These are phyloP conservation scores for Cheilinus undulatus DNA, from an alignment of 2,113 vertebrate genomes.

Conservation along the genomic window DNA sequence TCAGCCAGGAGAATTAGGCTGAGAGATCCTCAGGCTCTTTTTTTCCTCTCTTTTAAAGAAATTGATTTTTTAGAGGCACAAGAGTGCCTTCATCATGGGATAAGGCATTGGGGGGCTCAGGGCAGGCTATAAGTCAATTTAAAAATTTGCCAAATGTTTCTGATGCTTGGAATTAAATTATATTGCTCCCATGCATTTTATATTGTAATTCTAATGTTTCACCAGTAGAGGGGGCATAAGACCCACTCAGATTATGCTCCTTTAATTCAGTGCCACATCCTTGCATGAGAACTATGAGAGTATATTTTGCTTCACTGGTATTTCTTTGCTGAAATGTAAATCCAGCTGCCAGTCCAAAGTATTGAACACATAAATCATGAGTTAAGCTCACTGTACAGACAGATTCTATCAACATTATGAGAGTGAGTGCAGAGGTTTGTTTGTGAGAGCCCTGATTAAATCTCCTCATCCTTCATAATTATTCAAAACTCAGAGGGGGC, in stretches of 20 bases:
- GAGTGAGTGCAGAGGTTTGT: background rate
- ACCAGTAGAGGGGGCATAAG: slow-evolving; percentile 66
- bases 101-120: background rate
- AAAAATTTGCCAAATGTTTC: background rate
- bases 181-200: background rate
- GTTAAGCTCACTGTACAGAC: slow-evolving; percentile 1
- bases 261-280: background rate
- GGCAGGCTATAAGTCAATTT: background rate
- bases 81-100: too few relatives aligned
- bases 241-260: background rate
- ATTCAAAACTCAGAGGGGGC: slow-evolving; percentile 38
- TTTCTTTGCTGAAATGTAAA: background rate
- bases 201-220: slow-evolving; percentile 25
- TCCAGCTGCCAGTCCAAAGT: slow-evolving; percentile 7
- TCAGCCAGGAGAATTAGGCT: too few relatives aligned
- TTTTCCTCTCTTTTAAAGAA: too few relatives aligned
- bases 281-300: background rate
- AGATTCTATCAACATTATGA: background rate
- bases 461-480: slow-evolving; percentile 34
- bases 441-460: slow-evolving; percentile 13
- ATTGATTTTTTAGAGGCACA: too few relatives aligned
- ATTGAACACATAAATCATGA: slow-evolving; percentile 16
- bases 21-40: too few relatives aligned
- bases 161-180: background rate
- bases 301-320: background rate